Evolutionary conservation across 2,888 invertebrate species (phyloP), one percentile per base, ranked within the genome.

Genomic region (Mechanitis mazaeus): DNA sequence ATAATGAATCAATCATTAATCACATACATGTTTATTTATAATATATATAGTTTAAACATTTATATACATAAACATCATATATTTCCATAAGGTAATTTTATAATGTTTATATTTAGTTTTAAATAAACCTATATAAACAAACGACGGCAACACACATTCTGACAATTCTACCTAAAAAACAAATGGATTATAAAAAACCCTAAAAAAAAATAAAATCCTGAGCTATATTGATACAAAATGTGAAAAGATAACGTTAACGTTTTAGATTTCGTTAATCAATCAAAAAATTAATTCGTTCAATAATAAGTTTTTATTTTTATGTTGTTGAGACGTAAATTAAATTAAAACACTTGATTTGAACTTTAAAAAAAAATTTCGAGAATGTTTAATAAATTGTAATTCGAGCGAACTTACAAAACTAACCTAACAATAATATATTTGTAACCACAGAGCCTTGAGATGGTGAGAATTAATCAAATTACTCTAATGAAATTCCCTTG

Each of bases 401-500:
- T 7, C 28, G 6, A 20, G 20, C 2, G 7, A 5, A 4, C 20
- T 47, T 28, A 47, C 20, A 47, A 47, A 47, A n/a, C 42, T 7
- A 31, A 45, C 3, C 42, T 28, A 33, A 58, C 55, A 33, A 56
- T 54, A 46, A 55, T 55, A 9, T 38, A 55, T 58, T 31, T 47
- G 47, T 47, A 63, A 55, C 45, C 61, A 59, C 59, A 55, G 57
- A 60, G 55, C 58, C 58, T 58, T 56, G 47, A 38, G 38, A 53
- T 50, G 45, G 56, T 46, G 60, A 59, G 61, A 57, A 66, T 68
- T 67, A 68, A 71, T 68, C 63, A 67, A 68, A 69, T 67, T 63
- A 64, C 55, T 58, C 60, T 68, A 68, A 68, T 65, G 63, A 65
- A 65, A 64, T 45, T 61, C 58, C 33, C 60, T 64, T 66, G 45